A percentile compares a stretch with the other conserved stretches of the same genome.
Evolutionary conservation across 1,140 invertebrate species (phyloP).

Genomic region (Chymomyza costata): DNA sequence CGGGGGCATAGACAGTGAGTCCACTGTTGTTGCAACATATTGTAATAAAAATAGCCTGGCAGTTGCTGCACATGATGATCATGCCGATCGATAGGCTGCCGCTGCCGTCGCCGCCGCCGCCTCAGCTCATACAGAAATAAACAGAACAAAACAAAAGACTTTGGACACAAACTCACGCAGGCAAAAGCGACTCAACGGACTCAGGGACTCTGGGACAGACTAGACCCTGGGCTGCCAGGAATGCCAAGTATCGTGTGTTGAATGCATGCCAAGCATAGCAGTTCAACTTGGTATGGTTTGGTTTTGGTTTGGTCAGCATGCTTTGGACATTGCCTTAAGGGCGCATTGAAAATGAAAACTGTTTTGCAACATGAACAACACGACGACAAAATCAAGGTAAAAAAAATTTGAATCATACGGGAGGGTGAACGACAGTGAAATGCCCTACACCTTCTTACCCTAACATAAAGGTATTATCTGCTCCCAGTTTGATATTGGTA

Average conservation of each 20-base stretch:
- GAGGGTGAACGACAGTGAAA: too few species aligned
- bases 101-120: background rate
- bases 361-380: constrained; percentile 53
- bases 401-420: too few species aligned
- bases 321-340: constrained; percentile 55
- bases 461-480: too few species aligned
- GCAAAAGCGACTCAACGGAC: constrained; percentile 30
- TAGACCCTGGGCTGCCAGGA: constrained; percentile 60
- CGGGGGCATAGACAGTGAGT: constrained; percentile 1
- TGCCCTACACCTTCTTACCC: too few species aligned
- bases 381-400: constrained; percentile 63
- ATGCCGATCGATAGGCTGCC: constrained; percentile 58
- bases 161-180: constrained; percentile 71
- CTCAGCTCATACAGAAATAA: background rate
- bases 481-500: too few species aligned
- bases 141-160: constrained; percentile 67
- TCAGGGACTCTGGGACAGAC: too few species aligned
- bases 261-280: constrained; percentile 69
- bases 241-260: constrained; percentile 73
- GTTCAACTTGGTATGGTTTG: too few species aligned
- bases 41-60: constrained; percentile 70
- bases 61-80: constrained; percentile 61
- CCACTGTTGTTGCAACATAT: constrained; percentile 67
- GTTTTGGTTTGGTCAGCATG: constrained; percentile 3
- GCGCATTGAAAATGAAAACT: constrained; percentile 70